These are phyloP conservation scores for Hypsibius dujardini DNA, from an alignment of 1,140 invertebrate species.

Conservation along the genomic window DNA sequence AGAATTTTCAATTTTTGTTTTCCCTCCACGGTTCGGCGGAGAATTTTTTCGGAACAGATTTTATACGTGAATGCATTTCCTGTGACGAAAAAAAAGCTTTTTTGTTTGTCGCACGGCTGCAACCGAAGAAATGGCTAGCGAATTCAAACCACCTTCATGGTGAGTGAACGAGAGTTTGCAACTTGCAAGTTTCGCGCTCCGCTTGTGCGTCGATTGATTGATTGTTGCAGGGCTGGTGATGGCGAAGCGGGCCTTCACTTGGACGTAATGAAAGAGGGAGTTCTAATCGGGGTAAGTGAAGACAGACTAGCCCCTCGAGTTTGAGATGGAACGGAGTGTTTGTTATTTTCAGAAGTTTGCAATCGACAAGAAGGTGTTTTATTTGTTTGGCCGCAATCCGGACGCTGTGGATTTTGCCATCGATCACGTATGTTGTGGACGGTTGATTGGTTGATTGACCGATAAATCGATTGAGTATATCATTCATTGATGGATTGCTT, in stretches of 20 bases:
- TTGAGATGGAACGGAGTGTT: constrained; percentile 1
- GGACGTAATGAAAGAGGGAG: constrained; percentile 89
- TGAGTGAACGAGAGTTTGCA: not conserved
- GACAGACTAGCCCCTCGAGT: not conserved
- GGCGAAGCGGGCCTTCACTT: constrained; percentile 87
- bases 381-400: constrained; percentile 90
- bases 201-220: constrained; percentile 2
- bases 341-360: constrained; percentile 68
- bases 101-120: too few species aligned
- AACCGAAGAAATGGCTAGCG: not conserved
- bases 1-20: too few species aligned
- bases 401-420: constrained; percentile 95
- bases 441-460: too few species aligned
- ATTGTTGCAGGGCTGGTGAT: constrained; percentile 72
- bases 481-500: too few species aligned
- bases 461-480: too few species aligned
- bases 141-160: constrained; percentile 9
- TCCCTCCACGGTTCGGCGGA: too few species aligned
- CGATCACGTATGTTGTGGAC: constrained; percentile 53
- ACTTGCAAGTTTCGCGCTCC: not conserved
- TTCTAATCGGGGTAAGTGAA: constrained; percentile 58
- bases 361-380: constrained; percentile 97
- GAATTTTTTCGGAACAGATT: too few species aligned
- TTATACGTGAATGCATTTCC: too few species aligned
- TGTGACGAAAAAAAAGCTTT: too few species aligned